Conservation (phyloP, 2,888 invertebrate genomes). For the Sphaerophoria taeniata region DNA sequence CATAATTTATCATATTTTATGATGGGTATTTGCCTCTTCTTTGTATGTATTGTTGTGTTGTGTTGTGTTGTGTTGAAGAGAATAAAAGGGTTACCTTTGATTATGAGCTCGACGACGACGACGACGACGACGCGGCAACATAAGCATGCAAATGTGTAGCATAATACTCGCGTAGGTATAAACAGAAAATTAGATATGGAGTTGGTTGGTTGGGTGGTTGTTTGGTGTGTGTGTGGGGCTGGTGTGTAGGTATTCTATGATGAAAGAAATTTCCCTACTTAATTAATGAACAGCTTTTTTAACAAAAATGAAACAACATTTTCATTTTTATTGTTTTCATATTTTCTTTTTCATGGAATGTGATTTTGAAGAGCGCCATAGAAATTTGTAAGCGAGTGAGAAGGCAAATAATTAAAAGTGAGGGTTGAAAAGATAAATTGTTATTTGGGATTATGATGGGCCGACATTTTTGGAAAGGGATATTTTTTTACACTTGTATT, state of each 20-base stretch:
- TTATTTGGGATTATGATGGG: too few relatives aligned
- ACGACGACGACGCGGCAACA: background rate
- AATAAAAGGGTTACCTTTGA: slow-evolving; percentile 19
- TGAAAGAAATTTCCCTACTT: background rate
- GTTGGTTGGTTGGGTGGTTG: background rate
- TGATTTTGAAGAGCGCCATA: too few relatives aligned
- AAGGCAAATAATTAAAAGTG: too few relatives aligned
- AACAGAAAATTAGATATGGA: slow-evolving; percentile 6
- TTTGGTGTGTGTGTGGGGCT: background rate
- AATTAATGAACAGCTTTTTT: slow-evolving; percentile 17
- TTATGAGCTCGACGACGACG: background rate
- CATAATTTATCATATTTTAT: slow-evolving; percentile 26
- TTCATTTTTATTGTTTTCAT: slow-evolving; percentile 9
- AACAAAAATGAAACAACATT: slow-evolving; percentile 7
- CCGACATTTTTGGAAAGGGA: too few relatives aligned
- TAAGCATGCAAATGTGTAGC: background rate
- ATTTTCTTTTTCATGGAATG: too few relatives aligned
- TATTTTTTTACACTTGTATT: too few relatives aligned
- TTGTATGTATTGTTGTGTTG: too few relatives aligned
- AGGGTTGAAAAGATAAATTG: too few relatives aligned
- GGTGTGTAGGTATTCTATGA: background rate
- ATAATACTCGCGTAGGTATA: background rate
- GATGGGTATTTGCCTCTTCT: background rate
- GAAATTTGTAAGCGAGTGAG: too few relatives aligned
- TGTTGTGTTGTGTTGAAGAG: background rate